Evolutionary conservation across 2,888 invertebrate species (phyloP).

Genomic region (Operophtera brumata): DNA sequence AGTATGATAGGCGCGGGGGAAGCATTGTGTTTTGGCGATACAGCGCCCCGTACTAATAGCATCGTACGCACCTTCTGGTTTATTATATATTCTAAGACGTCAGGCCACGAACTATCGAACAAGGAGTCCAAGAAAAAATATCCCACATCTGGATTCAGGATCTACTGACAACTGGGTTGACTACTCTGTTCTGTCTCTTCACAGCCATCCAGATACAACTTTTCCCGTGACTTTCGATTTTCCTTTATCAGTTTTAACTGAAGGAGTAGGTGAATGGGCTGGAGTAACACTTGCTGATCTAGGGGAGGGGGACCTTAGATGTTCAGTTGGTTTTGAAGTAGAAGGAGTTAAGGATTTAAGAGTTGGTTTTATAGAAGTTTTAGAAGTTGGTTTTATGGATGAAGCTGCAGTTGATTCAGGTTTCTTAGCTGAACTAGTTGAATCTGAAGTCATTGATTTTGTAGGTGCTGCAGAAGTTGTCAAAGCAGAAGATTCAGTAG

Average conservation of each 20-base stretch:
- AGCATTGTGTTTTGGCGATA: too few species aligned
- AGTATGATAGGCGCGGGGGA: too few species aligned
- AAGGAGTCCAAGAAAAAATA: not conserved
- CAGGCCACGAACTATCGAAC: too few species aligned
- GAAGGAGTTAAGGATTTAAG: slow-evolving; percentile 6
- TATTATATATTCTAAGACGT: too few species aligned
- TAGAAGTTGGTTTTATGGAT: not conserved
- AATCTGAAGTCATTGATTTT: not conserved
- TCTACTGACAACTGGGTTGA: too few species aligned
- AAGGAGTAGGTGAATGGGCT: slow-evolving; percentile 54
- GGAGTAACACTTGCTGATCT: slow-evolving; percentile 64
- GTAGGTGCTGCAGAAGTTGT: not conserved
- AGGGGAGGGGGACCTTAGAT: slow-evolving; percentile 36
- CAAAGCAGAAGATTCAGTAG: not conserved
- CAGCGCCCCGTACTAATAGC: too few species aligned
- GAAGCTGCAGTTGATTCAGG: not conserved
- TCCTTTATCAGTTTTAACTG: slow-evolving; percentile 78
- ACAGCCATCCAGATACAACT: slow-evolving; percentile 88
- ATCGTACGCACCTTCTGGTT: too few species aligned
- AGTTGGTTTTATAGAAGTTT: slow-evolving; percentile 3
- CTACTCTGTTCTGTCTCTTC: slow-evolving; percentile 38
- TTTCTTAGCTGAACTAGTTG: not conserved
- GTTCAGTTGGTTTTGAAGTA: slow-evolving; percentile 7
- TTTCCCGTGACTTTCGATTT: slow-evolving; percentile 87
- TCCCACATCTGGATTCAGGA: too few species aligned